Percentiles rank a stretch among this genome's conserved stretches.
phyloP scores from a whole-genome alignment of 2,888 invertebrate species.

The Brachypalpus laphriformis region DNA sequence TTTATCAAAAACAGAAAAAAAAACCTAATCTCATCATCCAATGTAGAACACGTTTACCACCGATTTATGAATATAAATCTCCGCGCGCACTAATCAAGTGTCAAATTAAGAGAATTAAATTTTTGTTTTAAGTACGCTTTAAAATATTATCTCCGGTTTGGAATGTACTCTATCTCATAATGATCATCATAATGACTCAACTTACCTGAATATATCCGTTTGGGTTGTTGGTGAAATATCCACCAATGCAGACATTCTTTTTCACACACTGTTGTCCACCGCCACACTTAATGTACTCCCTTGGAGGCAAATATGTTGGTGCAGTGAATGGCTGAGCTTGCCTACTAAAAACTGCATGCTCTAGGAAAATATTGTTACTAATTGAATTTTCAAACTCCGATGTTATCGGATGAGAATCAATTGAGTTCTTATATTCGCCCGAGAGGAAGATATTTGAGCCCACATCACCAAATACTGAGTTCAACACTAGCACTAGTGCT shows the following conservation, averaged over 20 bases:
- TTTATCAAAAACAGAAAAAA: neutral
- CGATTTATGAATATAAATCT: slow-evolving; percentile 25
- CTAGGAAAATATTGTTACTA: slow-evolving; percentile 79
- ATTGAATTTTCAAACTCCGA: slow-evolving; percentile 76
- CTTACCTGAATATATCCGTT: slow-evolving; percentile 78
- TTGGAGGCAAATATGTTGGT: slow-evolving; percentile 80
- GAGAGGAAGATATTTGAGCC: slow-evolving; percentile 80
- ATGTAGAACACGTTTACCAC: slow-evolving; percentile 20
- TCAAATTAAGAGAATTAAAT: slow-evolving; percentile 10
- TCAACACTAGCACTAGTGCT: slow-evolving; percentile 62
- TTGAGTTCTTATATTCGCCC: slow-evolving; percentile 80
- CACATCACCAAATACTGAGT: slow-evolving; percentile 75
- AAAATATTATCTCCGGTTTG: neutral
- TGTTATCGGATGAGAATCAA: slow-evolving; percentile 75
- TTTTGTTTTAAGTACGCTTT: neutral
- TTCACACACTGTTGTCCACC: slow-evolving; percentile 81
- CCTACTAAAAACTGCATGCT: slow-evolving; percentile 80
- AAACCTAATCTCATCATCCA: neutral
- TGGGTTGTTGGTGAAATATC: slow-evolving; percentile 75
- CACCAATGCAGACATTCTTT: slow-evolving; percentile 78
- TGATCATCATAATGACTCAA: neutral
- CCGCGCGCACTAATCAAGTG: neutral
- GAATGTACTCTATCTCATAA: neutral
- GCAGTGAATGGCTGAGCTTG: slow-evolving; percentile 80
- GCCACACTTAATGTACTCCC: slow-evolving; percentile 78